Conservation (phyloP, 2,888 invertebrate species). For the Drosophila tripunctata region DNA sequence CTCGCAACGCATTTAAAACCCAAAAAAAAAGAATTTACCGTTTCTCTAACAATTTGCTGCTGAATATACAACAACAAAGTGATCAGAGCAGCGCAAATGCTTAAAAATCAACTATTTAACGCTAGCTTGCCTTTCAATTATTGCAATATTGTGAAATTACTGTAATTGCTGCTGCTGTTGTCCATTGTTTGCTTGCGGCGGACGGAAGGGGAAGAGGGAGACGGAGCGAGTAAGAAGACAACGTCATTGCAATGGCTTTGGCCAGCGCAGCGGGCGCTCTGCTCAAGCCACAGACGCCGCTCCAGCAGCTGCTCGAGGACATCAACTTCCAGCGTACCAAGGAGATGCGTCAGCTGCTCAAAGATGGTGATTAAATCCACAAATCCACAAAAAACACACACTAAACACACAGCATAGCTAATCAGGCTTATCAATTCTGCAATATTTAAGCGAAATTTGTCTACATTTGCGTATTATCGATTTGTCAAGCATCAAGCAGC, state of each 20-base stretch:
- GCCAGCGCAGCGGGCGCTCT: conserved; percentile 82
- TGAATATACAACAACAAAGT: conserved; percentile 4
- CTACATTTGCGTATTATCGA: conserved; percentile 81
- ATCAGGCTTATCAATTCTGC: not conserved
- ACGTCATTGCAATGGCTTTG: conserved; percentile 72
- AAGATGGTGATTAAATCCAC: conserved; percentile 88
- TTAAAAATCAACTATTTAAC: not conserved
- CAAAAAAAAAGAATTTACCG: not conserved
- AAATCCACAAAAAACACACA: no score
- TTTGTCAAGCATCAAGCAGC: conserved; percentile 73
- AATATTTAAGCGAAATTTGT: conserved; percentile 61
- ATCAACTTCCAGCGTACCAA: conserved; percentile 96
- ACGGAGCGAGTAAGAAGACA: conserved; percentile 8
- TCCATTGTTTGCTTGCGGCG: conserved; percentile 9
- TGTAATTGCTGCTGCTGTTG: conserved; percentile 21
- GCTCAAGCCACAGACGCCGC: conserved; percentile 86
- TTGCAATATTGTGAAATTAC: conserved; percentile 58
- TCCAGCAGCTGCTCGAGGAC: conserved; percentile 94
- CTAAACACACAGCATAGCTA: not conserved
- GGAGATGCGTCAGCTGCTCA: conserved; percentile 94
- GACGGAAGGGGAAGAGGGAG: conserved; percentile 19
- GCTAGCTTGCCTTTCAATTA: conserved; percentile 11
- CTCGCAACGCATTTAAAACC: not conserved
- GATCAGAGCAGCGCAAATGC: not conserved
- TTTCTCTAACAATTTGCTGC: conserved; percentile 3